Evolutionary conservation across 2,888 invertebrate species (phyloP).

Genomic region (Phengaris arion): DNA sequence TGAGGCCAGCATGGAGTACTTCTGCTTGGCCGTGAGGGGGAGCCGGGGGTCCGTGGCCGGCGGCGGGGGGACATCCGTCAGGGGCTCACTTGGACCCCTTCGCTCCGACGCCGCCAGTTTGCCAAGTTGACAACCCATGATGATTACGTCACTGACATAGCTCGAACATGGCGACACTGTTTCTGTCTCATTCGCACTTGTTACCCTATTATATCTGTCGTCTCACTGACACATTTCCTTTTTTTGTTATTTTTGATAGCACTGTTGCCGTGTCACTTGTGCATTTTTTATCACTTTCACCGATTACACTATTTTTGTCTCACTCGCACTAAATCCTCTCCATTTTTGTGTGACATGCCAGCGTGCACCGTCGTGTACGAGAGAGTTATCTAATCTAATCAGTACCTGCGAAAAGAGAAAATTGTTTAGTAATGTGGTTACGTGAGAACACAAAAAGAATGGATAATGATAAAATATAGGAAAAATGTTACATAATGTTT

Average conservation of each 20-base stretch:
- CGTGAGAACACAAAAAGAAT: constrained; percentile 10
- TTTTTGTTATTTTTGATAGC: not conserved
- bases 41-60: constrained; percentile 87
- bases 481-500: not conserved
- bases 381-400: constrained; percentile 47
- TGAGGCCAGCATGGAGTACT: constrained; percentile 92
- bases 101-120: constrained; percentile 83
- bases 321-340: not conserved
- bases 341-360: not conserved
- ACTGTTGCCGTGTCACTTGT: not conserved
- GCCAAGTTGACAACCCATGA: constrained; percentile 87
- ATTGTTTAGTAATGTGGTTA: constrained; percentile 43
- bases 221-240: not conserved
- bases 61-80: constrained; percentile 82
- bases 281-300: not conserved
- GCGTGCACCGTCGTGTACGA: constrained; percentile 34
- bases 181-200: not conserved
- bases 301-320: not conserved
- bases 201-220: not conserved
- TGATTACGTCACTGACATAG: constrained; percentile 16
- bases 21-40: constrained; percentile 91
- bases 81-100: constrained; percentile 57
- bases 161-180: not conserved
- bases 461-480: not conserved
- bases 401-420: constrained; percentile 52